These are phyloP conservation scores for Cassiopea andromeda DNA, from an alignment of 30 jellyfish, hydroid and myxozoan species.

Conservation along the genomic window DNA sequence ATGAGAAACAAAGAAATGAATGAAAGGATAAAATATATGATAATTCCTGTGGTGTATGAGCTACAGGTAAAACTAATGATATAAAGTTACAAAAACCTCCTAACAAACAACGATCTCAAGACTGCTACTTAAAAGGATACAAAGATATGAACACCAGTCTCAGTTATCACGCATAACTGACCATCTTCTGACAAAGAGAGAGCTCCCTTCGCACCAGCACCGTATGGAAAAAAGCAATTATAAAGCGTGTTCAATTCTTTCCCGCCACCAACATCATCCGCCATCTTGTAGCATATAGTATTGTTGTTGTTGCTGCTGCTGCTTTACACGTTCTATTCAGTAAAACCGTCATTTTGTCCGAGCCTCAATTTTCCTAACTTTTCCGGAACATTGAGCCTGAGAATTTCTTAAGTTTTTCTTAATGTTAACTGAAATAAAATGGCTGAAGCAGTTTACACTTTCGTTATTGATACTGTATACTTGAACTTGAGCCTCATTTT, in stretches of 20 bases:
- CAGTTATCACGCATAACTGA: conserved; percentile 36
- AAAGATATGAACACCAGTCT: conserved; percentile 34
- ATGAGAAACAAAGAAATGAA: too few species aligned
- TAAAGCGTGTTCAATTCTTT: conserved; percentile 18
- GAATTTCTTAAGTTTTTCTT: too few species aligned
- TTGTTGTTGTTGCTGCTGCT: neutral
- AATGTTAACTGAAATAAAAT: too few species aligned
- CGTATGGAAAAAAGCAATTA: neutral
- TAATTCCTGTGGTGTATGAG: too few species aligned
- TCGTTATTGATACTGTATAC: too few species aligned
- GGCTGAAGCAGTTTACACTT: too few species aligned
- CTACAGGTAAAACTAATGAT: neutral
- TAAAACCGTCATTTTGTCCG: too few species aligned
- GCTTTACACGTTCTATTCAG: neutral
- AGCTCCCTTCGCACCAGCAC: conserved; percentile 11
- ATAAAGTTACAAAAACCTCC: neutral
- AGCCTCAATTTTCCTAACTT: too few species aligned
- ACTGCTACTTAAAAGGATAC: conserved; percentile 39
- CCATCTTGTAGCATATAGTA: neutral
- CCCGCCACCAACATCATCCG: conserved; percentile 31
- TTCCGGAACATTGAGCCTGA: too few species aligned
- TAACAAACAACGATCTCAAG: neutral
- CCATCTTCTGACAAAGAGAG: conserved; percentile 32
- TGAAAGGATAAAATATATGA: too few species aligned
- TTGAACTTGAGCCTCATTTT: too few species aligned